Conservation (phyloP, 2,888 invertebrate genomes). For the Apotomis turbidana region DNA sequence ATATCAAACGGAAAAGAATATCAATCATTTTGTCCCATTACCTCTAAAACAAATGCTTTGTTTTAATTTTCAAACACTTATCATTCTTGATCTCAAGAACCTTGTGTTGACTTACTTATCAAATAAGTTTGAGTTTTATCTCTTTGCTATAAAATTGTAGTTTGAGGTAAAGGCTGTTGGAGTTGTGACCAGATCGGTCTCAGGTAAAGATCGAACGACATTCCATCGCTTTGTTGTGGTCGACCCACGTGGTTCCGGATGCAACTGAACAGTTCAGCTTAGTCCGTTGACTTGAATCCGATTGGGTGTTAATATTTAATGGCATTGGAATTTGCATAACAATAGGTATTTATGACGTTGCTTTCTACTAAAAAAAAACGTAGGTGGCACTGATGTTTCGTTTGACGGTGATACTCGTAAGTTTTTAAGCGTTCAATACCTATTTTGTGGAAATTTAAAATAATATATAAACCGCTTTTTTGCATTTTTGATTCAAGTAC, state of each 20-base stretch:
- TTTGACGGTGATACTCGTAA: neutral
- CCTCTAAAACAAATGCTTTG: constrained; percentile 18
- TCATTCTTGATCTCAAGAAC: constrained; percentile 16
- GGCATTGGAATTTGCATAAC: constrained; percentile 49
- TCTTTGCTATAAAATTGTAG: constrained; percentile 24
- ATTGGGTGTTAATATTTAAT: constrained; percentile 56
- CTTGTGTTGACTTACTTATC: neutral
- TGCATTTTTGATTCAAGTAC: too few species aligned
- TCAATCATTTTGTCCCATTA: constrained; percentile 28
- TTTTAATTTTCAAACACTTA: constrained; percentile 25
- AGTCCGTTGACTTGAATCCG: constrained; percentile 57
- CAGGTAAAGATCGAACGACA: constrained; percentile 71
- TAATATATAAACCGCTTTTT: too few species aligned
- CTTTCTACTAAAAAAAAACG: constrained; percentile 23
- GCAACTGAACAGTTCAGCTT: constrained; percentile 59
- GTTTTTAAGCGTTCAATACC: neutral
- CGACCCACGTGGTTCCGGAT: constrained; percentile 77
- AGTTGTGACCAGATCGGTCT: constrained; percentile 43
- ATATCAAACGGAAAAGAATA: constrained; percentile 19
- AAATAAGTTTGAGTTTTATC: constrained; percentile 11
- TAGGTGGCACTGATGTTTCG: constrained; percentile 2
- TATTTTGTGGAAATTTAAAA: neutral
- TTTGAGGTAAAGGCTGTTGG: constrained; percentile 12
- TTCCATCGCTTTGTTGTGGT: constrained; percentile 72
- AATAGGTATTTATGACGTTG: constrained; percentile 45